Conservation (phyloP, 2,113 vertebrate species). For the Lynx canadensis region DNA sequence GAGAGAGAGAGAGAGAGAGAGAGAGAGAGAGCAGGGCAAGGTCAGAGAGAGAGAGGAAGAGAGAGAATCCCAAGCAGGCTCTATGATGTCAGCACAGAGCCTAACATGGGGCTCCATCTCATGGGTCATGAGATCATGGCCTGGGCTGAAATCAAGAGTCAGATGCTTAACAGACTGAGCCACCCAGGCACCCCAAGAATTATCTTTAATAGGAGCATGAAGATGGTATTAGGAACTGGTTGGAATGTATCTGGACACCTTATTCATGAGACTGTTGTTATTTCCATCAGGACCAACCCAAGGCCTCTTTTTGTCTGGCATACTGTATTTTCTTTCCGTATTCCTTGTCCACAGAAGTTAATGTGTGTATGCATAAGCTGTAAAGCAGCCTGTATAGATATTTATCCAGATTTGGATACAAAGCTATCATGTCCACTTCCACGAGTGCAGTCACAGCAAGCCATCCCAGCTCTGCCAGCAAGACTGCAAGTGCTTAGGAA, state of each 20-base stretch:
- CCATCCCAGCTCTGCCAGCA: neutral
- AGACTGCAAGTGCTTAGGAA: neutral
- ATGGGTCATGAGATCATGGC: too few relatives aligned
- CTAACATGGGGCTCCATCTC: too few relatives aligned
- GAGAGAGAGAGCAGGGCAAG: too few relatives aligned
- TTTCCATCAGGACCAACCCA: neutral
- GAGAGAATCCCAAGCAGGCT: too few relatives aligned
- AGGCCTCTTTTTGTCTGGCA: neutral
- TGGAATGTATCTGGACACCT: neutral
- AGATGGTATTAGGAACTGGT: neutral
- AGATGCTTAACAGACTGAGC: too few relatives aligned
- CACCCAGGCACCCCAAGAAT: neutral
- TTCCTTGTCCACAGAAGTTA: neutral
- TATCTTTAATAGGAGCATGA: neutral
- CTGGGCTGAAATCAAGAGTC: too few relatives aligned
- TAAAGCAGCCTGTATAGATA: neutral
- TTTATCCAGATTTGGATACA: neutral
- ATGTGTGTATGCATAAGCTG: neutral
- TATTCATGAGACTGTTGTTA: neutral
- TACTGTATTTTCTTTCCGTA: neutral
- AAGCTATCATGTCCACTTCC: neutral
- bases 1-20: too few relatives aligned
- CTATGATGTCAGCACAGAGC: too few relatives aligned
- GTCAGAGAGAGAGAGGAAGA: too few relatives aligned
- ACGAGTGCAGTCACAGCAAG: neutral